Evolutionary conservation across 2,797 vertebrate genomes (phyloP).

Genomic region (Tokudaia tokunoshimensis): DNA sequence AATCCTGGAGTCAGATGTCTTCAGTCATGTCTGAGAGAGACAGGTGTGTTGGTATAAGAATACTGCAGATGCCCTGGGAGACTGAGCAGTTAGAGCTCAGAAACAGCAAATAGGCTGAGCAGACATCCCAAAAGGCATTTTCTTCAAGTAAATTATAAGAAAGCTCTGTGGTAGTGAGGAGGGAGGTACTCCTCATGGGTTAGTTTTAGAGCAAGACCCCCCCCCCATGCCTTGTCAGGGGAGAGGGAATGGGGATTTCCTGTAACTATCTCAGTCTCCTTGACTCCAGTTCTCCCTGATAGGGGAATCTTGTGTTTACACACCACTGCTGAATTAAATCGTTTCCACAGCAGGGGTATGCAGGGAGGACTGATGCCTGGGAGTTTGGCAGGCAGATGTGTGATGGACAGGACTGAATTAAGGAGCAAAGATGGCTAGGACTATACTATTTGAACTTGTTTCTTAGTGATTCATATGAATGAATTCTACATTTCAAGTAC

Average conservation of each 20-base stretch:
- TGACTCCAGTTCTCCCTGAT: not conserved
- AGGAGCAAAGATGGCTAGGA: not conserved
- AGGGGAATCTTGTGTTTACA: constrained; percentile 92
- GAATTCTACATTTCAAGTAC: not conserved
- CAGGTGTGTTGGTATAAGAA: not conserved
- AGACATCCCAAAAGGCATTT: not conserved
- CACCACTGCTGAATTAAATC: constrained; percentile 70
- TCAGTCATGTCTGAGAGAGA: not conserved
- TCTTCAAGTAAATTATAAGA: not conserved
- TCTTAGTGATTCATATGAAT: not conserved
- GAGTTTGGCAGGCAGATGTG: constrained; percentile 89
- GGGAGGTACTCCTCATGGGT: not conserved
- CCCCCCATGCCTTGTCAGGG: not conserved
- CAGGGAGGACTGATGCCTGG: constrained; percentile 89
- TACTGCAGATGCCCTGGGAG: not conserved
- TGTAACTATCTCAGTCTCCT: not conserved
- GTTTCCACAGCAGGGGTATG: constrained; percentile 90
- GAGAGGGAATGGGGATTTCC: not conserved
- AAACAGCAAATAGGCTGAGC: not conserved
- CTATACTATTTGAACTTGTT: not conserved
- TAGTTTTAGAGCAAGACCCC: not conserved
- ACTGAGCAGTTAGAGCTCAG: not conserved
- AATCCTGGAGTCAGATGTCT: not conserved
- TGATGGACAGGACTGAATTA: not conserved
- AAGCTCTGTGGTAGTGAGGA: not conserved